Evolutionary conservation across 2,888 invertebrate genomes (phyloP).

Genomic region (Rosalia funebris): DNA sequence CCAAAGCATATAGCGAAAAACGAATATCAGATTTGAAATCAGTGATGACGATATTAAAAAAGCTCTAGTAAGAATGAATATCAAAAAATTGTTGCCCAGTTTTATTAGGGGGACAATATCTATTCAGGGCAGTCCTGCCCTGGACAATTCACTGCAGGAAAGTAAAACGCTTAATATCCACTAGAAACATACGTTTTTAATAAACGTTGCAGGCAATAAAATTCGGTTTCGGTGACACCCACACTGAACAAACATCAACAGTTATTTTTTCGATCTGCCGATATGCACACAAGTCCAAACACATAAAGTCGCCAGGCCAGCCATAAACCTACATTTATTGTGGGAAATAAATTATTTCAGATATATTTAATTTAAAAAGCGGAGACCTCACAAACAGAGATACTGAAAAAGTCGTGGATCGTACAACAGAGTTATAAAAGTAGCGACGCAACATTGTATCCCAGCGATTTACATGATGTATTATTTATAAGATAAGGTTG

Average conservation of each 20-base stretch:
- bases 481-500: conserved; percentile 28
- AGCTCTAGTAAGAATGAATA: too few relatives aligned
- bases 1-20: too few relatives aligned
- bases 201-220: too few relatives aligned
- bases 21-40: too few relatives aligned
- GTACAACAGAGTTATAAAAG: conserved; percentile 13
- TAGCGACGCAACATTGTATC: conserved; percentile 6
- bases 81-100: too few relatives aligned
- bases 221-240: too few relatives aligned
- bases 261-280: not conserved
- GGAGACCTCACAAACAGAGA: conserved; percentile 2
- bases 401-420: conserved; percentile 1
- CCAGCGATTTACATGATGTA: conserved; percentile 17
- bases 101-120: too few relatives aligned
- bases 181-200: too few relatives aligned
- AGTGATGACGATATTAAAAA: too few relatives aligned
- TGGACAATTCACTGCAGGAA: too few relatives aligned
- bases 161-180: too few relatives aligned
- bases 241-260: not conserved
- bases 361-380: conserved; percentile 3
- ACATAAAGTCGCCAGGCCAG: not conserved
- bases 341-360: conserved; percentile 7
- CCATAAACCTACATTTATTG: conserved; percentile 5
- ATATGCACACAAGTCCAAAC: not conserved
- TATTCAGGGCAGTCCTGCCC: too few relatives aligned